Evolutionary conservation across 2,113 vertebrate species (phyloP), one percentile per base, ranked within the genome.

Genomic region (Pluvianellus socialis): DNA sequence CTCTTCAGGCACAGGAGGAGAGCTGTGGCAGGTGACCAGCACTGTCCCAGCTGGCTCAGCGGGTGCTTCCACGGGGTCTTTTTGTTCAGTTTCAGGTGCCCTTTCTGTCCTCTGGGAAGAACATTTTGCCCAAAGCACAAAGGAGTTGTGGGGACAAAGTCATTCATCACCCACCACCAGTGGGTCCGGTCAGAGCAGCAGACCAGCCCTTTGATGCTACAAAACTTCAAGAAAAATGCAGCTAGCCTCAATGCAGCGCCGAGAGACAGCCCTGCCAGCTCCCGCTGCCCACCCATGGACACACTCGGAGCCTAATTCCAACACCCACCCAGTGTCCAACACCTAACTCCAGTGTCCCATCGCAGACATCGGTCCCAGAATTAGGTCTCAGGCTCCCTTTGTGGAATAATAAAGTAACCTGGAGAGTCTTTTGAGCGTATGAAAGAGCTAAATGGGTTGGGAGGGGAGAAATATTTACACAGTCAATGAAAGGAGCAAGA

Each of bases 391-490:
- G 72, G 67, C 62, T 94, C 79, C 58, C 72, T 59, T 33, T 74
- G 52, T 90, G 72, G 35, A 84, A 28, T 47, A 81, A 62, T 32
- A 84, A 84, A 63, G 53, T 85, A 82, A 92, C 45, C 67, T 35
- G 30, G 28, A 79, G 47, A 72, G 45, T 75, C 47, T 91, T 93
- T 19, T 40, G 33, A 84, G 79, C 5, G 14, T 26, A 58, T 20
- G 56, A 92, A 90, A 95, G 50, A 86, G 76, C 28, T n/a, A 3
- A 91, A 82, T 65, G 28, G 53, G 35, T 89, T 55, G 32, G 70
- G 27, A 92, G 21, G 71, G 68, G 59, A 84, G 35, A 88, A 94
- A 62, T 97, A 95, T 94, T 95, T 97, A 97, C 94, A 80, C 23
- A 53, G 26, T 55, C 77, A 93, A 30, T 40, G 55, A 62, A 85